Evolutionary conservation across 2,113 vertebrate genomes (phyloP).

Genomic region (Limanda limanda): DNA sequence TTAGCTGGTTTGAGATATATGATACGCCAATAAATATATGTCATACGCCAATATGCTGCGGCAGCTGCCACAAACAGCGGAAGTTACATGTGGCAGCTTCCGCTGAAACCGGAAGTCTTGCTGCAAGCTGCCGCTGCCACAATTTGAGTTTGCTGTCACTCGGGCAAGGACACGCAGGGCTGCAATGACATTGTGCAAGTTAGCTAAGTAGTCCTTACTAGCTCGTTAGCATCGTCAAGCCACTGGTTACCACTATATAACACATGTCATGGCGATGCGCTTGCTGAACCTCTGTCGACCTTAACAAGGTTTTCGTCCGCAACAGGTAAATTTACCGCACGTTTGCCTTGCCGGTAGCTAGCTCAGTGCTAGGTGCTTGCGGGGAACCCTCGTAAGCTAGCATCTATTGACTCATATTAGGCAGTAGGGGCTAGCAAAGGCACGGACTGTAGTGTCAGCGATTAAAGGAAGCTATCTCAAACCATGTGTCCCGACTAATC

Average conservation of each 20-base stretch:
- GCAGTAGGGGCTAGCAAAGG: conserved; percentile 1
- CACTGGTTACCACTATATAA: background rate
- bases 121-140: too few species aligned
- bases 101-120: too few species aligned
- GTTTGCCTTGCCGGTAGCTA: conserved; percentile 24
- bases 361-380: conserved; percentile 11
- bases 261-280: background rate
- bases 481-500: background rate
- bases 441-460: background rate
- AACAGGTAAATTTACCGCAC: conserved; percentile 24
- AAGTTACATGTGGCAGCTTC: too few species aligned
- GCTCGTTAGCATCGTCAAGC: background rate
- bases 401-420: background rate
- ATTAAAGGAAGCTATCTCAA: background rate
- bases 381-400: conserved; percentile 42
- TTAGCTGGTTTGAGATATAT: too few species aligned
- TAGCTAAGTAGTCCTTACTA: background rate
- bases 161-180: conserved; percentile 75
- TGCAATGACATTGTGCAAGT: conserved; percentile 75
- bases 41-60: too few species aligned
- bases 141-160: too few species aligned
- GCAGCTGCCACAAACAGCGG: too few species aligned
- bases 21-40: too few species aligned
- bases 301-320: background rate
- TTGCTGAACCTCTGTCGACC: background rate